Evolutionary conservation across 2,113 vertebrate species (phyloP).

Genomic region (Hymenochirus boettgeri): DNA sequence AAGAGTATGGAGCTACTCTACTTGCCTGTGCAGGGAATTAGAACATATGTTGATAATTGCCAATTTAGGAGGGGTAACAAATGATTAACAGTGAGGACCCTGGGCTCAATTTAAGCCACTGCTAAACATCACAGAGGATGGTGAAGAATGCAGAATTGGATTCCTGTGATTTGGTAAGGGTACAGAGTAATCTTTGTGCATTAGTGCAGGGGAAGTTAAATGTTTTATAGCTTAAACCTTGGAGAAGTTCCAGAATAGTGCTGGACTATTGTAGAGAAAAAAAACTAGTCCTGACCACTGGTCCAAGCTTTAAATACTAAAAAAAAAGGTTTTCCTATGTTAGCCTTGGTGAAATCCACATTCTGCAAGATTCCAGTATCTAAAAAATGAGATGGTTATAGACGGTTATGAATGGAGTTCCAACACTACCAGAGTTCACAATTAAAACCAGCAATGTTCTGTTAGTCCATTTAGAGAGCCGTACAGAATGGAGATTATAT

Average conservation of each 20-base stretch:
- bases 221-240: not conserved
- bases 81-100: conserved; percentile 6
- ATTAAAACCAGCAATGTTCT: too few species aligned
- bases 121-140: not conserved
- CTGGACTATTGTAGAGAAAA: too few species aligned
- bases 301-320: too few species aligned
- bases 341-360: too few species aligned
- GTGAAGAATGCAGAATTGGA: not conserved
- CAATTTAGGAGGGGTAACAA: not conserved
- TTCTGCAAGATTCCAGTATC: too few species aligned
- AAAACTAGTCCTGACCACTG: too few species aligned
- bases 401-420: too few species aligned
- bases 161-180: conserved; percentile 6
- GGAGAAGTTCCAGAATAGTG: not conserved
- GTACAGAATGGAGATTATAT: too few species aligned
- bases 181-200: conserved; percentile 1
- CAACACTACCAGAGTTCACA: too few species aligned
- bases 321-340: too few species aligned
- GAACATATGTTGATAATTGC: not conserved
- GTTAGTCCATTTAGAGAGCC: too few species aligned
- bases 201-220: not conserved
- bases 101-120: not conserved
- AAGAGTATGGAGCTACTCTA: not conserved
- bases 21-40: not conserved
- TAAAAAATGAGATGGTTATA: too few species aligned